Percentiles rank a stretch among this genome's conserved stretches.
phyloP scores from a whole-genome alignment of 2,113 vertebrate species.

The Chlamydotis undulata region DNA sequence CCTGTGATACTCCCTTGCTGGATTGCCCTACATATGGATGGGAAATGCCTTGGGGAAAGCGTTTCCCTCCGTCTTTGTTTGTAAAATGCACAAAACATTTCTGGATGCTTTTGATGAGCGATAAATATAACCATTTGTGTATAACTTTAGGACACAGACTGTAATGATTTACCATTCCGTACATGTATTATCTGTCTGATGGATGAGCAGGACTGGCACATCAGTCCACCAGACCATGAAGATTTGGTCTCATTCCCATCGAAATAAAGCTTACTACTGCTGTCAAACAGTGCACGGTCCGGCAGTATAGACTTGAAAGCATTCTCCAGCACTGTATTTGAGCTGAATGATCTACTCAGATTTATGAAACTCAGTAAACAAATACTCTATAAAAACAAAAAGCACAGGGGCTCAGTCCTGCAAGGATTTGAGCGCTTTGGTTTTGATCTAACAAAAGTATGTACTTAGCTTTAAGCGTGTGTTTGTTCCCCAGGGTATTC shows the following conservation, averaged over 20 bases:
- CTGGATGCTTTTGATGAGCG: not conserved
- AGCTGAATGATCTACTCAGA: not conserved
- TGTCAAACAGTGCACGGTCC: not conserved
- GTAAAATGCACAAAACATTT: not conserved
- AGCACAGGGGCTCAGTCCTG: not conserved
- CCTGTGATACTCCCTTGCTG: not conserved
- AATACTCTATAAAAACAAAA: not conserved
- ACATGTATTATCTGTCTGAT: not conserved
- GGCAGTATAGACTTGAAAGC: not conserved
- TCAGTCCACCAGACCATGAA: not conserved
- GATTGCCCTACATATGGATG: not conserved
- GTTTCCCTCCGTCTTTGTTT: not conserved
- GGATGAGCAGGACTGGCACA: not conserved
- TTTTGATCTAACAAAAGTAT: slow-evolving; percentile 4
- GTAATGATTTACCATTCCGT: not conserved
- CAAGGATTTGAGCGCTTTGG: not conserved
- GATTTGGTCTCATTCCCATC: not conserved
- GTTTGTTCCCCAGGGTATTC: not conserved
- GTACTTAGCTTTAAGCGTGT: not conserved
- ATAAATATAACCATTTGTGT: not conserved
- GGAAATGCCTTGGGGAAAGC: not conserved
- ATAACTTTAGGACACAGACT: not conserved
- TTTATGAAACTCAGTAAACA: not conserved
- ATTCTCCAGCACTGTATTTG: not conserved
- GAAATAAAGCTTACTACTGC: not conserved